Percentiles rank a stretch among this genome's conserved stretches.
Evolutionary conservation across 1,140 invertebrate genomes (phyloP).

Genomic region (Battus philenor): DNA sequence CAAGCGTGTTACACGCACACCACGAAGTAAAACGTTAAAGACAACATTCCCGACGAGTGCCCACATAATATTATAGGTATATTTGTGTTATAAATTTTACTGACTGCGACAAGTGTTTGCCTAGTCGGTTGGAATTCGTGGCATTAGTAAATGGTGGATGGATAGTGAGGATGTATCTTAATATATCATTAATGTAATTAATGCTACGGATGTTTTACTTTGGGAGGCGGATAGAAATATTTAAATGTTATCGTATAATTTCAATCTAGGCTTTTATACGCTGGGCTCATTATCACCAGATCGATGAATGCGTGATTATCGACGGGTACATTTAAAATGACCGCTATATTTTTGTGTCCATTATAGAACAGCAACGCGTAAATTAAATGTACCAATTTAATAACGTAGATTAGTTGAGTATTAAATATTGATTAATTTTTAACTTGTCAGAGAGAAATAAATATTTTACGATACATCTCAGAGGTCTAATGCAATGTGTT

Average conservation of each 20-base stretch:
- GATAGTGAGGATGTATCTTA: slow-evolving; percentile 1
- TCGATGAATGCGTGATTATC: too few species aligned
- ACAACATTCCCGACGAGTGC: slow-evolving; percentile 42
- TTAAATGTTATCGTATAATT: slow-evolving; percentile 8
- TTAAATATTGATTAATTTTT: too few species aligned
- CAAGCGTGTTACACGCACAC: slow-evolving; percentile 30
- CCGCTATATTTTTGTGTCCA: too few species aligned
- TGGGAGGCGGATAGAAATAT: background rate
- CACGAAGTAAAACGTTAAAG: slow-evolving; percentile 42
- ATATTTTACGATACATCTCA: too few species aligned
- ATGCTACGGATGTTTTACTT: slow-evolving; percentile 6
- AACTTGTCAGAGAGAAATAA: too few species aligned
- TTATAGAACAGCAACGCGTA: too few species aligned
- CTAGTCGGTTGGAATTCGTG: slow-evolving; percentile 42
- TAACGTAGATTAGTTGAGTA: too few species aligned
- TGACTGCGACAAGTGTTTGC: slow-evolving; percentile 48
- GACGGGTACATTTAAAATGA: too few species aligned
- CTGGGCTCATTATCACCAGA: too few species aligned
- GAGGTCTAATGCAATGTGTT: too few species aligned
- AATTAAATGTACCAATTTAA: too few species aligned
- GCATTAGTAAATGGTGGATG: slow-evolving; percentile 7
- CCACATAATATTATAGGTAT: slow-evolving; percentile 35
- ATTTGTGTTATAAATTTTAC: slow-evolving; percentile 58
- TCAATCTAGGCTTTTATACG: background rate
- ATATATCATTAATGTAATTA: slow-evolving; percentile 11